Conservation (phyloP, 2,797 vertebrate species). For the Morelia viridis region DNA sequence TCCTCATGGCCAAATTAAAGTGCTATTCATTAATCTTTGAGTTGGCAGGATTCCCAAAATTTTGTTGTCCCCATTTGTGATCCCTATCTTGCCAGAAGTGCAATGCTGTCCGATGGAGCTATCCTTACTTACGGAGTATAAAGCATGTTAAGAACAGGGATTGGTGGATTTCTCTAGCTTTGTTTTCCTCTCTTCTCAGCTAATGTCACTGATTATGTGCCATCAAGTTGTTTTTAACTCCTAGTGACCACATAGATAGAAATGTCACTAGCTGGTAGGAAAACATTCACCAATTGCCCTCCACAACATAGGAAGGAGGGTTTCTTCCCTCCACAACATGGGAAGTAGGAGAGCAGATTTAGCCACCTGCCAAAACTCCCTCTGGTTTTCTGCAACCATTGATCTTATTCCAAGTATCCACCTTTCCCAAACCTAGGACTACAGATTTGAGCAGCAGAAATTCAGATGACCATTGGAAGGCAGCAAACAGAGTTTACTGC, state of each 20-base stretch:
- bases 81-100: background rate
- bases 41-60: background rate
- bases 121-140: background rate
- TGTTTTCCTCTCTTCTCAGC: background rate
- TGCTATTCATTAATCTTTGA: background rate
- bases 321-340: no score
- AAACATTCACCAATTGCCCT: background rate
- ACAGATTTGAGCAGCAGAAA: background rate
- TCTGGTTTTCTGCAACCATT: background rate
- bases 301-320: background rate
- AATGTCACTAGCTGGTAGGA: background rate
- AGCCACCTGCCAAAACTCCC: background rate
- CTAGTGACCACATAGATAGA: background rate
- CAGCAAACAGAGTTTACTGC: background rate
- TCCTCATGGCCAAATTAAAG: background rate
- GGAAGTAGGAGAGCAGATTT: background rate
- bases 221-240: background rate
- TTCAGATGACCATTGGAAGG: background rate
- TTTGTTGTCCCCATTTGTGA: background rate
- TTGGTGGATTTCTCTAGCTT: background rate
- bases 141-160: background rate
- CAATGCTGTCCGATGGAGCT: background rate
- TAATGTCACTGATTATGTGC: background rate
- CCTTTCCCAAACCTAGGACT: background rate
- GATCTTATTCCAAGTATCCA: background rate